These are phyloP conservation scores for Ophion ventricosus DNA, from an alignment of 2,888 invertebrate genomes.

Conservation along the genomic window DNA sequence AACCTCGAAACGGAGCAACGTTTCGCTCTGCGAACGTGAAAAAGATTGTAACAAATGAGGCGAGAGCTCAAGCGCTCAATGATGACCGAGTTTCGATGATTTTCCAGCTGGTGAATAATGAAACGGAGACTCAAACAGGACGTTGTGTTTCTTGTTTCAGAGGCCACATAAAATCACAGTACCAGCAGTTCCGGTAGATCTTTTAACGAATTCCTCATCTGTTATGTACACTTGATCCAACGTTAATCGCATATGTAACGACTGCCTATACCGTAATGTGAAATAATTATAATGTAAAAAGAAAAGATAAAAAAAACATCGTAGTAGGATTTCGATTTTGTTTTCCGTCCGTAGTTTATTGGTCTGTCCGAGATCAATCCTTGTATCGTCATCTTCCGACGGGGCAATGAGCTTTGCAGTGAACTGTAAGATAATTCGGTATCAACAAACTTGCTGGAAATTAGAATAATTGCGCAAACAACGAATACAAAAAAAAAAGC, in stretches of 20 bases:
- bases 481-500: neutral
- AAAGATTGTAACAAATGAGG: no score
- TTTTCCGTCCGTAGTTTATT: conserved; percentile 4
- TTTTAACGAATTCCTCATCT: conserved; percentile 63
- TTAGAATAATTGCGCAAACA: neutral
- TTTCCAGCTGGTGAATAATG: neutral
- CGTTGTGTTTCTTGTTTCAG: conserved; percentile 70
- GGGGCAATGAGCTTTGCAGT: conserved; percentile 80
- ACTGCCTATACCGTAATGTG: conserved; percentile 67
- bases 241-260: conserved; percentile 54
- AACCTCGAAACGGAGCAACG: neutral
- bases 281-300: conserved; percentile 50
- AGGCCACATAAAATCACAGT: conserved; percentile 70
- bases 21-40: neutral
- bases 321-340: conserved; percentile 29
- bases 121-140: neutral
- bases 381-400: conserved; percentile 78
- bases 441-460: neutral
- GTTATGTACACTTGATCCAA: conserved; percentile 66
- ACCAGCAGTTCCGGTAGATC: conserved; percentile 70
- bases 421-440: conserved; percentile 75
- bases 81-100: neutral
- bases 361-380: conserved; percentile 63
- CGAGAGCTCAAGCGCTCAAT: neutral
- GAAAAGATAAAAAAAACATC: conserved; percentile 12